Base-by-base conservation (phyloP, 2,113 vertebrate genomes). In the Lagopus leucura region DNA sequence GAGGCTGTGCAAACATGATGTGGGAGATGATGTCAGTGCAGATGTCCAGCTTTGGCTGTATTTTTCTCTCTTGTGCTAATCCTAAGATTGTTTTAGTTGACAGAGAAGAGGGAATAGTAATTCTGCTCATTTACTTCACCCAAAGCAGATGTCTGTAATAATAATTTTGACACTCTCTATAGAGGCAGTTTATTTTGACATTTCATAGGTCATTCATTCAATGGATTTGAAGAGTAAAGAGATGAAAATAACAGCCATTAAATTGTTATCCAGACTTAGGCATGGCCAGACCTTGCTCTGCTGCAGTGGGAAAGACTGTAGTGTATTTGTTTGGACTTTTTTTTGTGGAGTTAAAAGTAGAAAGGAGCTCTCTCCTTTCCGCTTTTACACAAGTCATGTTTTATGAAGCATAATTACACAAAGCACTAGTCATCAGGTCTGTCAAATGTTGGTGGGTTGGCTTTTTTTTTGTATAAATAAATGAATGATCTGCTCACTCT, bases 11-110 rank as follows among this genome's bases (percentile, higher is more conserved):
- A 86, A 70, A 88, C 65, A 34, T 10, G 55, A 40, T 54, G 20
- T 1, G 3, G 76, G 30, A 60, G 74, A 32, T 93, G 75, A 86
- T 55, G 75, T 94, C 79, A 87, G 45, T 73, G 71, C 82, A 89
- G 84, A 79, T 89, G 75, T 77, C 84, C 84, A 27, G 0, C 73
- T 83, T 75, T 34, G 82, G 78, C 74, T 82, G 42, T 60, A 3
- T 74, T 90, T 91, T 86, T 36, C 81, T 16, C 40, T 90, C 71
- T 63, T 58, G n/a, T 67, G 47, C 15, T 91, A 91, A 82, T 88
- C 34, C 15, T 40, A 20, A 74, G 1, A 18, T 80, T 55, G 34
- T 13, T 42, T 45, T 43, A 43, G 14, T 52, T 95, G 72, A 86
- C 92, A 80, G 13, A 78, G 17, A 71, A 30, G 34, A 77, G 74